Percentiles rank a stretch among this genome's conserved stretches.
Evolutionary conservation across 2,888 invertebrate species (phyloP).

Genomic region (Papilio protenor): DNA sequence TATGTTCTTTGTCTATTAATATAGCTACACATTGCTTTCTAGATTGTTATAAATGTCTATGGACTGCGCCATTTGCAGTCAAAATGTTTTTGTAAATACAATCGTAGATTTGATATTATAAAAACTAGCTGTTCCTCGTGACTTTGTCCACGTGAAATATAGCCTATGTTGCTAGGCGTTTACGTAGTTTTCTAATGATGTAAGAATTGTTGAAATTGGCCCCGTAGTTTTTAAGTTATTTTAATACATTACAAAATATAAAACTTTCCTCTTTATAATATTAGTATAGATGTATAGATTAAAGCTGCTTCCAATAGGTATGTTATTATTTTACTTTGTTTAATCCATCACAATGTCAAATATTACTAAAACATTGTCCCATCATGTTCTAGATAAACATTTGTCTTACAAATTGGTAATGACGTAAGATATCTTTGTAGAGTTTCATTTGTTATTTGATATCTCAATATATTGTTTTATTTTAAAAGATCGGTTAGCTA

Average conservation of each 20-base stretch:
- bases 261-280: too few species aligned
- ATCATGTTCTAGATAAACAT: not conserved
- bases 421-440: not conserved
- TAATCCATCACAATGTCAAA: slow-evolving; percentile 1
- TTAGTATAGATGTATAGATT: too few species aligned
- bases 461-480: not conserved
- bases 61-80: not conserved
- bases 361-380: not conserved
- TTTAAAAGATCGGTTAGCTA: too few species aligned
- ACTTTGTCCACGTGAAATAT: too few species aligned
- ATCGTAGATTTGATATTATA: not conserved
- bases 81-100: too few species aligned
- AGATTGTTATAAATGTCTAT: not conserved
- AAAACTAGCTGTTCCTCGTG: too few species aligned
- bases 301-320: not conserved
- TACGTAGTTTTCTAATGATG: too few species aligned
- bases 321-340: not conserved
- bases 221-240: too few species aligned
- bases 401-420: slow-evolving; percentile 3
- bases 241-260: too few species aligned
- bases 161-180: too few species aligned
- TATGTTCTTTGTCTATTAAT: not conserved
- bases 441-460: not conserved
- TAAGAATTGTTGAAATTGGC: too few species aligned
- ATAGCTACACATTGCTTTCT: not conserved